phyloP scores from a whole-genome alignment of 53 echinoderm and acorn worm species.

The Echinometra lucunter region DNA sequence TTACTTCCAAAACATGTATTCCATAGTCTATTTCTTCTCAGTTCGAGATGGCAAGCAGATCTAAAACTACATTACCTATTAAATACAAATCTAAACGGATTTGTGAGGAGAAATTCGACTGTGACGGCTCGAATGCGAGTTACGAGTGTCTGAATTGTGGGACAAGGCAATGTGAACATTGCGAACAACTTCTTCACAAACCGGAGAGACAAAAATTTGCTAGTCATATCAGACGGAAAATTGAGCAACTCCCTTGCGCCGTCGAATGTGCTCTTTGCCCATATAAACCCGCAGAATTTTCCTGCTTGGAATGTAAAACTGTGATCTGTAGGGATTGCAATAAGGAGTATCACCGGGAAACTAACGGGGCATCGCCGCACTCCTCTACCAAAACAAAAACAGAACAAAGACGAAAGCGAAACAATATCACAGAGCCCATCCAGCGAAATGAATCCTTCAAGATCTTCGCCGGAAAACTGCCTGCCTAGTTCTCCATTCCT shows the following conservation, averaged over 20 bases:
- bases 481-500: conserved; percentile 55
- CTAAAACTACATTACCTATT: not conserved
- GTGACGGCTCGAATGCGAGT: conserved; percentile 83
- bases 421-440: not conserved
- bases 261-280: conserved; percentile 91
- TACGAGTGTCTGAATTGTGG: conserved; percentile 90
- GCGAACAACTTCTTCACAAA: conserved; percentile 83
- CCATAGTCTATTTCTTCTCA: not conserved
- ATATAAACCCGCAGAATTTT: conserved; percentile 83
- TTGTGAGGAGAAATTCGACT: conserved; percentile 91
- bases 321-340: conserved; percentile 90
- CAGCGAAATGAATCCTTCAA: conserved; percentile 47
- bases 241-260: conserved; percentile 76
- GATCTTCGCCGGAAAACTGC: conserved; percentile 59
- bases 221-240: conserved; percentile 83
- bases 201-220: conserved; percentile 75
- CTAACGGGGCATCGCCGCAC: conserved; percentile 85
- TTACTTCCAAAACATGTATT: conserved; percentile 36
- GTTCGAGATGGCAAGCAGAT: conserved; percentile 57
- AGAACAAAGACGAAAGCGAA: not conserved
- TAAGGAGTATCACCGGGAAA: conserved; percentile 80
- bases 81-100: conserved; percentile 83
- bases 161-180: conserved; percentile 86
- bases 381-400: conserved; percentile 71
- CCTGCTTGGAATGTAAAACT: conserved; percentile 88